Conservation (phyloP, 1,140 invertebrate genomes). For the Babylonia areolata region DNA sequence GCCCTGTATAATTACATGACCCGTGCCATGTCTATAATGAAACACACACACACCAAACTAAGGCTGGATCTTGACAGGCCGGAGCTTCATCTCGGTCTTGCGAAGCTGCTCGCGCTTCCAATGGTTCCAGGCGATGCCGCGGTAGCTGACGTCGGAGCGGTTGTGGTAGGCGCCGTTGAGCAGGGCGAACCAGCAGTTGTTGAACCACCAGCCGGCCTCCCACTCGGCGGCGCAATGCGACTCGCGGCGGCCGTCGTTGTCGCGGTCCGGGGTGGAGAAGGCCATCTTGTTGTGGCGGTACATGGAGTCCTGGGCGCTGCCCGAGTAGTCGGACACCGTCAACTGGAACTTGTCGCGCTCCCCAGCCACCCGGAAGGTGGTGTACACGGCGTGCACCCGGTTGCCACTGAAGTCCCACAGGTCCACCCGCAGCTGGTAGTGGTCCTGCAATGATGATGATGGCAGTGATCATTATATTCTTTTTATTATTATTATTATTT, state of each 20-base stretch:
- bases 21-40: too few species aligned
- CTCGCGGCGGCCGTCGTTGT: constrained; percentile 83
- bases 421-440: constrained; percentile 82
- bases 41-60: background rate
- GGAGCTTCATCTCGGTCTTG: constrained; percentile 88
- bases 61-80: constrained; percentile 64
- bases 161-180: constrained; percentile 92
- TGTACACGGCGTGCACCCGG: constrained; percentile 80
- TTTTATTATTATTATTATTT: too few species aligned
- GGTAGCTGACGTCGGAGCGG: constrained; percentile 86
- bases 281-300: constrained; percentile 83
- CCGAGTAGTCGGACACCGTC: constrained; percentile 80
- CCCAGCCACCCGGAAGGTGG: constrained; percentile 81
- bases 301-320: constrained; percentile 79
- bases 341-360: constrained; percentile 69
- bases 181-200: constrained; percentile 93
- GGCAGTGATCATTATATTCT: too few species aligned
- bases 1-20: too few species aligned
- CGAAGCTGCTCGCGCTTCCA: constrained; percentile 88
- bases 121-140: constrained; percentile 87
- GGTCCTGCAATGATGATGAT: too few species aligned
- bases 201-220: constrained; percentile 78
- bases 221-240: constrained; percentile 82
- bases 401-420: constrained; percentile 81
- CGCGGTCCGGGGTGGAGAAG: constrained; percentile 84